Conservation (phyloP, 2,797 vertebrate genomes). For the Otolemur crassicaudatus region DNA sequence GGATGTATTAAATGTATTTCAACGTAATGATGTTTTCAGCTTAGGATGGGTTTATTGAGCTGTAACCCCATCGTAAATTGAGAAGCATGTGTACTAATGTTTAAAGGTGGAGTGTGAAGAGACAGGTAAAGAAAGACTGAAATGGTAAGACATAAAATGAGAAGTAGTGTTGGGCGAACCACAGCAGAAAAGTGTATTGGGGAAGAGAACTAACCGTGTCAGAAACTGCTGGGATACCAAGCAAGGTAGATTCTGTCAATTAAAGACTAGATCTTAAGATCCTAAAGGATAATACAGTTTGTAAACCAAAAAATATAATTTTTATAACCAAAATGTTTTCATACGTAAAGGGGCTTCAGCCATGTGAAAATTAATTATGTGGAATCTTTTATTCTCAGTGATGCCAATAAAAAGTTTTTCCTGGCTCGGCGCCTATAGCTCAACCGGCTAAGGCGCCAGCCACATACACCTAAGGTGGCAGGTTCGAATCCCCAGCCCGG, state of each 20-base stretch:
- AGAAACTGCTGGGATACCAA: neutral
- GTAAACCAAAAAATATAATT: neutral
- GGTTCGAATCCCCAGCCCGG: too few species aligned
- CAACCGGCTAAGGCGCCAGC: too few species aligned
- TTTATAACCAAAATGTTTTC: neutral
- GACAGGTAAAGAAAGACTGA: neutral
- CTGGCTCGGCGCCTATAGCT: too few species aligned
- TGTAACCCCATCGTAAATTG: neutral
- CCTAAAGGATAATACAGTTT: neutral
- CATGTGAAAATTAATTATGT: neutral
- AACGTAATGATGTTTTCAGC: neutral
- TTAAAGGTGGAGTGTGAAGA: neutral
- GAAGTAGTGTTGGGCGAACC: neutral
- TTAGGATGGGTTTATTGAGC: neutral
- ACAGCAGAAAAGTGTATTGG: neutral
- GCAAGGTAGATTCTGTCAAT: neutral
- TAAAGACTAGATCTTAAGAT: neutral
- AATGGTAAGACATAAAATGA: neutral
- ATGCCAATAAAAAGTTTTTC: neutral
- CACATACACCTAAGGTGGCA: too few species aligned
- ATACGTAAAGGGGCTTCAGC: neutral
- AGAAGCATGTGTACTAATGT: neutral
- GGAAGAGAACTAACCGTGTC: neutral
- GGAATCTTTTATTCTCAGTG: neutral
- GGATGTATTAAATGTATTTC: neutral